A percentile compares a stretch with the other conserved stretches of the same genome.
phyloP scores from a whole-genome alignment of 2,113 vertebrate genomes.

The Dissostichus mawsoni region DNA sequence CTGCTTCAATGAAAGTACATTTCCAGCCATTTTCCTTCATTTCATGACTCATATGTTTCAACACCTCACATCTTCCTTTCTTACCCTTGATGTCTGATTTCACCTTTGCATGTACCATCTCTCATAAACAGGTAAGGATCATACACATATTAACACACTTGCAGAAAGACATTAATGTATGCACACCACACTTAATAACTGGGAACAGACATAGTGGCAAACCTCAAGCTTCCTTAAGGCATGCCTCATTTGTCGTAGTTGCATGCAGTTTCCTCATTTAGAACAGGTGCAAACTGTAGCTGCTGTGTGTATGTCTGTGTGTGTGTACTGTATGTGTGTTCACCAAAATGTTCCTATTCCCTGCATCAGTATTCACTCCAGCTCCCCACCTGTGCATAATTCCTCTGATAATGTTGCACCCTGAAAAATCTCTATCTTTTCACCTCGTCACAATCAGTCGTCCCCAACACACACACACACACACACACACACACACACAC shows the following conservation, averaged over 20 bases:
- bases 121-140: conserved; percentile 33
- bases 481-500: conserved; percentile 1
- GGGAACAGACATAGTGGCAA: conserved; percentile 40
- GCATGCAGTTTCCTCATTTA: conserved; percentile 70
- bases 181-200: not conserved
- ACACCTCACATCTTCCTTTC: not conserved
- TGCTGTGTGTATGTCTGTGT: conserved; percentile 36
- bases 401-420: conserved; percentile 70
- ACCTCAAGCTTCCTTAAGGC: conserved; percentile 54
- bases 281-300: conserved; percentile 59
- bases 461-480: conserved; percentile 23
- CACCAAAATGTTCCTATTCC: conserved; percentile 61
- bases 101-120: conserved; percentile 25
- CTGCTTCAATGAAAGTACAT: conserved; percentile 13
- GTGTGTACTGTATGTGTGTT: conserved; percentile 43
- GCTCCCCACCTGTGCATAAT: conserved; percentile 71
- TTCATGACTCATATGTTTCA: conserved; percentile 4
- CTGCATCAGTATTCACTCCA: conserved; percentile 71
- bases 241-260: conserved; percentile 62
- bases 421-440: conserved; percentile 62
- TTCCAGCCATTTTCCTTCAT: conserved; percentile 4
- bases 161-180: conserved; percentile 39
- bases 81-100: conserved; percentile 29
- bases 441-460: conserved; percentile 55
- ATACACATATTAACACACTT: conserved; percentile 37